phyloP scores from a whole-genome alignment of 1,140 invertebrate species.

The Achroia grisella region DNA sequence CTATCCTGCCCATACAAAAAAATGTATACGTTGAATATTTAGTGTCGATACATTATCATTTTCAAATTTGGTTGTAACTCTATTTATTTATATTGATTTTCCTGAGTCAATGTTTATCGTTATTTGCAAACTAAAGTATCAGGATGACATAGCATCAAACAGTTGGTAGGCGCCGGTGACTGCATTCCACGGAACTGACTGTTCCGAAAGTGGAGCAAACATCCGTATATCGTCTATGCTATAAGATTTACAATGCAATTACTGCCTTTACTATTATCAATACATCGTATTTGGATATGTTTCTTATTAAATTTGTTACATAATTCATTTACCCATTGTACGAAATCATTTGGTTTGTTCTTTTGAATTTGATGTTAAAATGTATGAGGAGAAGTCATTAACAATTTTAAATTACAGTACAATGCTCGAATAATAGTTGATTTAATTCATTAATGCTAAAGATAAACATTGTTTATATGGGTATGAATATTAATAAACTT shows the following conservation, averaged over 20 bases:
- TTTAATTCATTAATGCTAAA: slow-evolving; percentile 9
- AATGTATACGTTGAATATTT: too few species aligned
- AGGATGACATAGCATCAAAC: slow-evolving; percentile 15
- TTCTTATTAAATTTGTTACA: too few species aligned
- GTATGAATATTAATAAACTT: slow-evolving; percentile 6
- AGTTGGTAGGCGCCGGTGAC: slow-evolving; percentile 26
- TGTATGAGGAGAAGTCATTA: too few species aligned
- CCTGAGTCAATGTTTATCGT: too few species aligned
- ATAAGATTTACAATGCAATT: slow-evolving; percentile 23
- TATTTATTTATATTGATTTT: too few species aligned
- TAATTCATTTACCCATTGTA: too few species aligned
- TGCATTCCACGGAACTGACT: slow-evolving; percentile 46
- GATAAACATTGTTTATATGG: not conserved
- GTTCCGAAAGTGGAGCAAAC: slow-evolving; percentile 41
- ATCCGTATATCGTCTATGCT: slow-evolving; percentile 31
- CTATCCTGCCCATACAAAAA: too few species aligned
- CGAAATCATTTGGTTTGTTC: not conserved
- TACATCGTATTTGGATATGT: too few species aligned
- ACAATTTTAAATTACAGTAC: slow-evolving; percentile 6
- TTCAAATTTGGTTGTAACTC: too few species aligned
- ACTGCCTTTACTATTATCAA: slow-evolving; percentile 1
- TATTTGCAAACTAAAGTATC: not conserved
- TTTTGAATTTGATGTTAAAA: slow-evolving; percentile 1
- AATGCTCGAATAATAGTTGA: not conserved
- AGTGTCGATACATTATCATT: too few species aligned